Base-by-base conservation (phyloP, 2,113 vertebrate species). In the Eurypyga helias region DNA sequence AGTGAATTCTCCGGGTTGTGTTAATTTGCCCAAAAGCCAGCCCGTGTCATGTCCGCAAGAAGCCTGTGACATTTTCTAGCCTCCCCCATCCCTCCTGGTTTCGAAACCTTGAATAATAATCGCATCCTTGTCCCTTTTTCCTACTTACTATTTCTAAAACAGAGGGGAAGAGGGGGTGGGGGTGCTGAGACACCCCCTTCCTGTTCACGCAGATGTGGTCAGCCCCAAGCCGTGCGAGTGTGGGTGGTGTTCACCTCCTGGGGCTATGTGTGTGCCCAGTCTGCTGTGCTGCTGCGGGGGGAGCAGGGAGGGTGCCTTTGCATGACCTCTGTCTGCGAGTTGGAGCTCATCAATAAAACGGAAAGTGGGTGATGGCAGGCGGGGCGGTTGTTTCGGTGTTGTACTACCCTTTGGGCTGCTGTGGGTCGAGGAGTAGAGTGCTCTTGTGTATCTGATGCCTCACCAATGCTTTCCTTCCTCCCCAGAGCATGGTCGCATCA, bases 1-100 rank as follows among this genome's bases (percentile, higher is more conserved):
- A 90, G 92, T 1, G 3, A 67, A 19, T 76, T 81, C 92, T 97
- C 90, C 90, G 1, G 28, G 2, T 87, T 62, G 85, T 80, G 93
- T 87, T 95, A 97, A 97, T 97, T 94, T 93, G 87, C 94, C 96
- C 93, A 61, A 62, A 36, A 95, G 96, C 81, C 92, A 95, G 87
- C 69, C 84, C 19, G 64, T 95, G 95, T 95, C 96, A 92, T 38
- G 1, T 94, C 88, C 11, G 0, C 67, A 62, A 93, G 93, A 92
- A 90, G 52, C 49, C 26, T 4, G 18, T 97, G 94, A 97, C 89
- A 83, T 97, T 95, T 97, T 34, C 89, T 72, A 77, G 52, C 72
- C 64, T 84, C 65, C 46, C 51, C 75, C 66, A 65, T 62, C 70
- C 93, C 91, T 94, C 55, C 61, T 0, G 16, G 73, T 72, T 72